A percentile compares a stretch with the other conserved stretches of the same genome.
Conservation (phyloP, 2,888 invertebrate genomes). For the Sphaeridia pumilis region DNA sequence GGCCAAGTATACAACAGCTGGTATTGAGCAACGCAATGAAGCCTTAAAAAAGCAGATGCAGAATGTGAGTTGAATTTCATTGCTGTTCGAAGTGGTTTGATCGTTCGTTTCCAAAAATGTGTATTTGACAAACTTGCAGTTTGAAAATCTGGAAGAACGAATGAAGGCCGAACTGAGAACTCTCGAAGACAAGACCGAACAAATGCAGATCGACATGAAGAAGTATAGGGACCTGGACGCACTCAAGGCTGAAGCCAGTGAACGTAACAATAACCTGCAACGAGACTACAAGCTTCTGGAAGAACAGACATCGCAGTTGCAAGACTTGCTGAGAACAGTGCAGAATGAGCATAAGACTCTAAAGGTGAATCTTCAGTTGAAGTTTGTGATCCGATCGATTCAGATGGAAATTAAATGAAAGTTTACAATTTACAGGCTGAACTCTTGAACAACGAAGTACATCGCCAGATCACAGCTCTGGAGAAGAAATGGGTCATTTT, state of each 20-base stretch:
- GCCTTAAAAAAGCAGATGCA: conserved; percentile 40
- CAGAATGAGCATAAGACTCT: conserved; percentile 46
- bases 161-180: conserved; percentile 47
- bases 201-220: conserved; percentile 52
- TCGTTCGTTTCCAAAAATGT: too few relatives aligned
- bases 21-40: conserved; percentile 34
- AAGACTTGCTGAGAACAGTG: conserved; percentile 45
- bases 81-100: too few relatives aligned
- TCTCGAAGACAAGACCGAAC: conserved; percentile 42
- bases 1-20: conserved; percentile 51
- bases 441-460: conserved; percentile 59
- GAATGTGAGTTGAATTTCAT: conserved; percentile 41
- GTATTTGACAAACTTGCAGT: too few relatives aligned
- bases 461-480: conserved; percentile 53
- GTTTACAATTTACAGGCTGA: conserved; percentile 43
- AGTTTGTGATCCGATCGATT: background rate
- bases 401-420: background rate
- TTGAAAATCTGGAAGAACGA: conserved; percentile 57
- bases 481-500: conserved; percentile 58
- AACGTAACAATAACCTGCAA: conserved; percentile 47
- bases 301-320: conserved; percentile 41
- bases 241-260: conserved; percentile 47
- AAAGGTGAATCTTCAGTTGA: conserved; percentile 40
- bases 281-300: conserved; percentile 44
- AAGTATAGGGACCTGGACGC: conserved; percentile 51